Conservation (phyloP, 2,797 vertebrate genomes). For the Ctenopoma kingsleyae region DNA sequence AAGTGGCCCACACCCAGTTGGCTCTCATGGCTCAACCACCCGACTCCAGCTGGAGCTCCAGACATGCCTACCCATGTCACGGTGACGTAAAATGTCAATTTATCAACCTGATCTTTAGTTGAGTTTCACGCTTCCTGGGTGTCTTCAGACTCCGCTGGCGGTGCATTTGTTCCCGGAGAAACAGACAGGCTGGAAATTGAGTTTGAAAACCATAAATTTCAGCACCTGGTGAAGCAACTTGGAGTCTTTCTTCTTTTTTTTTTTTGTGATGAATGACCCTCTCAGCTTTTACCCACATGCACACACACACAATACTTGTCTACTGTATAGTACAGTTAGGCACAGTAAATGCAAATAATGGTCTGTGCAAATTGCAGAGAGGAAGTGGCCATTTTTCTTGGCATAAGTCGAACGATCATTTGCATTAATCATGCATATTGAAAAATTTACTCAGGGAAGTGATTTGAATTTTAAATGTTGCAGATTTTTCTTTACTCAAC, state of each 20-base stretch:
- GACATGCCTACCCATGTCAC: background rate
- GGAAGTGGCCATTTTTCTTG: background rate
- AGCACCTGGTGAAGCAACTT: constrained; percentile 11
- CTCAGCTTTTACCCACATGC: background rate
- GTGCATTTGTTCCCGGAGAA: background rate
- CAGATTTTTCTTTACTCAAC: background rate
- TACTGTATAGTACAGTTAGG: background rate
- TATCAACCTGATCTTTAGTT: background rate
- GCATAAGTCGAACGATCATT: background rate
- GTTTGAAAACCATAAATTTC: constrained; percentile 28
- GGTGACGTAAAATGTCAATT: background rate
- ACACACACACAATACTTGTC: background rate
- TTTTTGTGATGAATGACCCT: background rate
- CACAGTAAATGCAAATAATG: background rate
- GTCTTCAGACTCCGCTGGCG: constrained; percentile 12
- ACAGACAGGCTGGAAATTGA: constrained; percentile 22
- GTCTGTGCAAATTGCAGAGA: background rate
- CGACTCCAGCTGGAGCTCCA: background rate
- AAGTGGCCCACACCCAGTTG: background rate
- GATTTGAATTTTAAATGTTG: background rate
- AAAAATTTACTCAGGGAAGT: background rate
- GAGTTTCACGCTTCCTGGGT: constrained; percentile 1
- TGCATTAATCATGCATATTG: background rate
- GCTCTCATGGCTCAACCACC: background rate
- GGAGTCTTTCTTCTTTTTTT: constrained; percentile 7